phyloP scores from a whole-genome alignment of 2,113 vertebrate genomes.

The Oophaga pumilio region DNA sequence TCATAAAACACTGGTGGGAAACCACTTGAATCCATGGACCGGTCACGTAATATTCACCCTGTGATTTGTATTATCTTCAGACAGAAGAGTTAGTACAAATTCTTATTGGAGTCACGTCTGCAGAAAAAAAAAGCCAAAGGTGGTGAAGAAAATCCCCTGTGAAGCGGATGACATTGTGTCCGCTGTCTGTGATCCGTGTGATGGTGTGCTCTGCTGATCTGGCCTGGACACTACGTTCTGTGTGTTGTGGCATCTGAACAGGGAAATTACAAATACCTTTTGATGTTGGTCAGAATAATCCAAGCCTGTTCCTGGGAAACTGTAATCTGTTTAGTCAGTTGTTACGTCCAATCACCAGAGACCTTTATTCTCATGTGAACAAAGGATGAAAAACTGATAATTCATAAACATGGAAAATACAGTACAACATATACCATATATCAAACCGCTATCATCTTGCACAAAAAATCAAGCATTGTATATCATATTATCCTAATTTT shows the following conservation, averaged over 20 bases:
- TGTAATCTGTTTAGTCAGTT: constrained; percentile 25
- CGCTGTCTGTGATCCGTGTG: constrained; percentile 5
- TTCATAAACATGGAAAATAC: too few relatives aligned
- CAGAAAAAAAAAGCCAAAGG: background rate
- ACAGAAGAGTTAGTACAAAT: background rate
- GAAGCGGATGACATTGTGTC: constrained; percentile 3
- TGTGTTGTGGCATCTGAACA: background rate
- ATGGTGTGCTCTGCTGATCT: background rate
- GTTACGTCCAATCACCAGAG: background rate
- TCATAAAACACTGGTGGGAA: background rate
- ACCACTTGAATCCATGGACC: background rate
- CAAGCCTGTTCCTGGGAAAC: background rate
- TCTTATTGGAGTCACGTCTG: background rate
- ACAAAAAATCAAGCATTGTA: background rate
- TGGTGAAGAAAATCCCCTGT: constrained; percentile 8
- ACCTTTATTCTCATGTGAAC: background rate
- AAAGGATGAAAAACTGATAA: background rate
- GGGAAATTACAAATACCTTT: constrained; percentile 37
- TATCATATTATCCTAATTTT: background rate
- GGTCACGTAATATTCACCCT: background rate
- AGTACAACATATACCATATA: background rate
- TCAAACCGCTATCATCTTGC: background rate
- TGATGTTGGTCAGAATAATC: constrained; percentile 18
- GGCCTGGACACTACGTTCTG: background rate
- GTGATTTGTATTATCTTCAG: too few relatives aligned